phyloP scores from a whole-genome alignment of 2,113 vertebrate species.

The Ochotona princeps region DNA sequence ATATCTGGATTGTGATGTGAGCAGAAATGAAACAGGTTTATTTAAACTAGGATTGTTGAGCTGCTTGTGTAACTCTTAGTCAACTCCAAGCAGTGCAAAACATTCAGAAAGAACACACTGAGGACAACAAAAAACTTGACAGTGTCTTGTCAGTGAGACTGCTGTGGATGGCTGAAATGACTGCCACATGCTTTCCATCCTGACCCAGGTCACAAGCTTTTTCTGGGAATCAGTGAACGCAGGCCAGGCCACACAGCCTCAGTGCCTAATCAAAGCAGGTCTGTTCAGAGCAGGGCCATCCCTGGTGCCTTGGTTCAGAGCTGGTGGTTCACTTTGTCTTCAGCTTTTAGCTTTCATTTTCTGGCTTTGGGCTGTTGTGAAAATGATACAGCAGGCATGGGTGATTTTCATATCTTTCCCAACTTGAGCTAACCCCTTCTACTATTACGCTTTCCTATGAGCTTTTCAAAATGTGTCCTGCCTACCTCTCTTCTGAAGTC shows the following conservation, averaged over 20 bases:
- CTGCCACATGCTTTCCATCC: background rate
- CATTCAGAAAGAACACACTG: background rate
- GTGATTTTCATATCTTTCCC: slow-evolving; percentile 1
- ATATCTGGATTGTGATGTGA: background rate
- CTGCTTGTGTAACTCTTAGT: background rate
- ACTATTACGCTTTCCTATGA: background rate
- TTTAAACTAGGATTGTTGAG: background rate
- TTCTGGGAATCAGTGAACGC: background rate
- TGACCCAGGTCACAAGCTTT: background rate
- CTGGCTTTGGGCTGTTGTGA: background rate
- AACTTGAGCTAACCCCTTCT: background rate
- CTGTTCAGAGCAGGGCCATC: background rate
- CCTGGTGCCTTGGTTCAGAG: background rate
- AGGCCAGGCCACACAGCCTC: background rate
- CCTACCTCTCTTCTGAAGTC: background rate
- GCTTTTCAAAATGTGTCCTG: background rate
- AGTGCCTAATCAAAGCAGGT: background rate
- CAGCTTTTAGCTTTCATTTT: background rate
- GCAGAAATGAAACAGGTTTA: background rate
- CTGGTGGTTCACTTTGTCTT: background rate
- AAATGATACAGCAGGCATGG: background rate
- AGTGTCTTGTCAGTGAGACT: background rate
- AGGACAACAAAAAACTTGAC: background rate
- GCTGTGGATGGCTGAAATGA: background rate
- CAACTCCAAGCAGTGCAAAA: background rate